These are phyloP conservation scores for Mythimna pallens DNA, from an alignment of 2,888 invertebrate genomes.

Conservation along the genomic window DNA sequence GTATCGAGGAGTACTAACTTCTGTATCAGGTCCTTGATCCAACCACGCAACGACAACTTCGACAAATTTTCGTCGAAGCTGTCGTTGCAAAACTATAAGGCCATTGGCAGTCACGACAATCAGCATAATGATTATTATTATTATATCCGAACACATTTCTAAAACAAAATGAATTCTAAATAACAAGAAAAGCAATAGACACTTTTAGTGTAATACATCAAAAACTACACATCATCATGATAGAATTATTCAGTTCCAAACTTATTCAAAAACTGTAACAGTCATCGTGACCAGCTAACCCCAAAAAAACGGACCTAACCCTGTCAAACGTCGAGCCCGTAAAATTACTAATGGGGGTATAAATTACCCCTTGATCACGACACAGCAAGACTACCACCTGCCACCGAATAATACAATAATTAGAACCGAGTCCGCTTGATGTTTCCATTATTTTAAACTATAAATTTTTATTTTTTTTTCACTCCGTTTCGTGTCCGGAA, in stretches of 20 bases:
- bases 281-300: constrained; percentile 61
- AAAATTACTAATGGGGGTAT: constrained; percentile 82
- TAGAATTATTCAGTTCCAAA: constrained; percentile 29
- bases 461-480: constrained; percentile 68
- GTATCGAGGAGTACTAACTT: no score
- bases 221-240: constrained; percentile 30
- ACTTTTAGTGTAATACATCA: constrained; percentile 12
- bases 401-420: constrained; percentile 76
- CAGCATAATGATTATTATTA: no score
- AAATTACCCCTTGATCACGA: constrained; percentile 76
- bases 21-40: no score
- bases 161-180: constrained; percentile 13
- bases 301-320: constrained; percentile 65
- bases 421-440: constrained; percentile 57
- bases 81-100: no score
- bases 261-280: constrained; percentile 50
- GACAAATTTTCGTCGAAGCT: no score
- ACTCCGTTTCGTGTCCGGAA: constrained; percentile 50
- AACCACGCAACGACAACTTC: no score
- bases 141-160: not conserved
- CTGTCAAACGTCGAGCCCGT: constrained; percentile 73
- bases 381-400: constrained; percentile 75
- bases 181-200: constrained; percentile 14
- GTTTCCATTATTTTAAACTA: constrained; percentile 66
- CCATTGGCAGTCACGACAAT: no score